Base-by-base conservation (phyloP, 2,113 vertebrate genomes). In the Mohoua ochrocephala region DNA sequence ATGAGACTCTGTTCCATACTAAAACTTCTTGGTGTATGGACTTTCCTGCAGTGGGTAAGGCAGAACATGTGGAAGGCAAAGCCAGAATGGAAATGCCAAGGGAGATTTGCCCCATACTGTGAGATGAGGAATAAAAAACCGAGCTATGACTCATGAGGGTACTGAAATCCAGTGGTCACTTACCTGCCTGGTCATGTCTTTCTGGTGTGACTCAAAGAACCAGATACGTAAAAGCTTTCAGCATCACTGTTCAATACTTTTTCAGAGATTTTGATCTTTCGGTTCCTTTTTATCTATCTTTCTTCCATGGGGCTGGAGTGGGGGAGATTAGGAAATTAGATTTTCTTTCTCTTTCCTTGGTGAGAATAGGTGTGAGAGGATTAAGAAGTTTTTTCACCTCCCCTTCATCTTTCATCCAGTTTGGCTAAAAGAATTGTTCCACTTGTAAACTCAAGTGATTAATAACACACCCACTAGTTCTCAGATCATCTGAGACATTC, bases 371-470 rank as follows among this genome's bases (percentile, higher is more conserved):
- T 82, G 81, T 63, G 75, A 94, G 35, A 9, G 35, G n/a, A 80
- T 92, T 92, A 91, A 84, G 76, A 27, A 49, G 37, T 18, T 79
- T 84, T 96, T 95, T 79, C 63, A 49, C 61, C 26, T 84, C 76
- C 30, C 28, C 59, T 91, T 91, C 28, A 60, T 59, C 20, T 41
- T 65, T 84, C 31, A 68, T 64, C 52, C 91, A 87, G 21, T 64
- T 76, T 85, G 78, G 28, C 53, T 94, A 85, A 89, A 37, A 83
- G 61, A 95, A 89, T 82, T 82, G 60, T 87, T 95, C 86, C 93
- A 91, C 79, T 95, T 92, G 80, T 91, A 89, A 96, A 70, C 49
- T 56, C 14, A 0, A 76, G 54, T 59, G 95, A 90, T 90, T 93
- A 35, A 63, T 67, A 91, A 91, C 78, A 90, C 78, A 88, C 50